phyloP scores from a whole-genome alignment of 2,113 vertebrate genomes.

The Rhinolophus ferrumequinum region DNA sequence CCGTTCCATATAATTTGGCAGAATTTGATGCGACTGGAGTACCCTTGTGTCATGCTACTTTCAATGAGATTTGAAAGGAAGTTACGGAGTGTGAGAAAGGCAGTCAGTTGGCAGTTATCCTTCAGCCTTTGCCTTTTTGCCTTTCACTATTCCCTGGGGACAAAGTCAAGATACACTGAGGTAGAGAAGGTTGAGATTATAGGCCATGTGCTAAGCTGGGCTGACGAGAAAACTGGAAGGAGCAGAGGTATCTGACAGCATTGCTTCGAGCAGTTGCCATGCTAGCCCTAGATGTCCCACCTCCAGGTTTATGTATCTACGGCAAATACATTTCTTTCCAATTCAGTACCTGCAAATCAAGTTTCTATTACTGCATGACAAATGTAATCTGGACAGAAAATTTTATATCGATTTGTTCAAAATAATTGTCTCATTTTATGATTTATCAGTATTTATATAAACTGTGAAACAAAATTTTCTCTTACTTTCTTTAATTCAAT shows the following conservation, averaged over 20 bases:
- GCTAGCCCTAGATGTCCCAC: background rate
- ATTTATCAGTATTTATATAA: background rate
- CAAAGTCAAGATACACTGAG: fast-evolving
- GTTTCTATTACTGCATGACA: background rate
- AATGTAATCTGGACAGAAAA: background rate
- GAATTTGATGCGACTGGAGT: no score
- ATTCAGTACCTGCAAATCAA: background rate
- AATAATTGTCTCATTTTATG: background rate
- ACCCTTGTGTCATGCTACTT: background rate
- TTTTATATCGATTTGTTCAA: background rate
- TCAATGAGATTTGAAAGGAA: background rate
- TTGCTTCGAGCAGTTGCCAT: no score
- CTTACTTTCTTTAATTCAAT: background rate
- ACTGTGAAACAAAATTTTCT: background rate
- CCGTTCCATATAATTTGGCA: background rate
- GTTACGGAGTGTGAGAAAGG: background rate
- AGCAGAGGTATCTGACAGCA: background rate
- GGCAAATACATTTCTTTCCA: background rate
- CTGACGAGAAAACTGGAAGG: background rate
- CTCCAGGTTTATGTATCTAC: background rate
- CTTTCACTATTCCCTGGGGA: background rate
- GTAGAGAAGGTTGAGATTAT: background rate
- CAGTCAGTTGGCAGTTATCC: background rate
- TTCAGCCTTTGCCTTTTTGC: background rate
- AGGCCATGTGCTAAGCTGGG: background rate